Evolutionary conservation across 2,797 vertebrate genomes (phyloP).

Genomic region (Lophotriccus pileatus): DNA sequence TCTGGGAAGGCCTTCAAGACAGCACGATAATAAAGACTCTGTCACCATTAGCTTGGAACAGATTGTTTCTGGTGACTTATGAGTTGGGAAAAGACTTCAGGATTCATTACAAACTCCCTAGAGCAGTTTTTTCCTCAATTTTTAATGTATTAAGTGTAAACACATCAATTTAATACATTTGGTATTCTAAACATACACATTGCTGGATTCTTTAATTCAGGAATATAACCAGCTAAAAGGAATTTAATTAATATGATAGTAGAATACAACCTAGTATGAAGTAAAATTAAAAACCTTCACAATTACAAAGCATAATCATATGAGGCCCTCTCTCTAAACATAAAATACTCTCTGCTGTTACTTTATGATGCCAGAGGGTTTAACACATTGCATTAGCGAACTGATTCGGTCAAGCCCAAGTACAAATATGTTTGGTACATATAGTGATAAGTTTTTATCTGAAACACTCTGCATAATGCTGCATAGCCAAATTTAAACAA

Average conservation of each 20-base stretch:
- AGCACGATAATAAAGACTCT: not conserved
- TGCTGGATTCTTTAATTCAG: conserved; percentile 32
- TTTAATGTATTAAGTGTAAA: conserved; percentile 20
- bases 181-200: conserved; percentile 20
- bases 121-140: not conserved
- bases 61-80: conserved; percentile 28
- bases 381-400: not conserved
- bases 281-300: conserved; percentile 23
- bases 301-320: conserved; percentile 3
- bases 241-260: conserved; percentile 19
- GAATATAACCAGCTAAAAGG: conserved; percentile 16
- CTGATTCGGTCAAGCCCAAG: not conserved
- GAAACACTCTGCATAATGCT: not conserved
- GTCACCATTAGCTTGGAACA: not conserved
- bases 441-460: not conserved
- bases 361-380: not conserved
- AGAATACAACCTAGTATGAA: not conserved
- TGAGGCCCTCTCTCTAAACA: conserved; percentile 10
- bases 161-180: conserved; percentile 7
- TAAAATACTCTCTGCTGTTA: not conserved
- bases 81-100: not conserved
- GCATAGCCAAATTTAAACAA: not conserved
- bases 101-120: not conserved
- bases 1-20: not conserved
- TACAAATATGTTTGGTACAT: not conserved